A percentile compares a stretch with the other conserved stretches of the same genome.
phyloP scores from a whole-genome alignment of 30 jellyfish, hydroid and myxozoan genomes.

The Aurelia sp. region DNA sequence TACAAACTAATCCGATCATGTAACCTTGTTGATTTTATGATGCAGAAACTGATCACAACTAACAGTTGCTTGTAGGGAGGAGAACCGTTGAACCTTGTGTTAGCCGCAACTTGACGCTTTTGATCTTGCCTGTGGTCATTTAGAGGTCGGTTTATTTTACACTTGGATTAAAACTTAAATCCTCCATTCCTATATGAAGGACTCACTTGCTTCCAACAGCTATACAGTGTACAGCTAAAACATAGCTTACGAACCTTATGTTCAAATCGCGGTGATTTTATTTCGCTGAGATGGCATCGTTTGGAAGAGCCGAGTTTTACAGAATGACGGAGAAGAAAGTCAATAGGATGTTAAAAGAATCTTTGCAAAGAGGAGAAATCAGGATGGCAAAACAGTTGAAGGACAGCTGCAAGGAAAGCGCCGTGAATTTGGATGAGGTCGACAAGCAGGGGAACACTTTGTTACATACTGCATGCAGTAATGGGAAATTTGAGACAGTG shows the following conservation, averaged over 20 bases:
- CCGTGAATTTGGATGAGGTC: conserved; percentile 35
- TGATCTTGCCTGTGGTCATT: conserved; percentile 35
- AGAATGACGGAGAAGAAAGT: conserved; percentile 42
- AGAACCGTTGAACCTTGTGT: background rate
- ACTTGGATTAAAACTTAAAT: conserved; percentile 11
- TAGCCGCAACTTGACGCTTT: conserved; percentile 1
- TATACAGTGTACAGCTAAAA: background rate
- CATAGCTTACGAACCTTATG: background rate
- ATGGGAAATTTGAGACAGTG: conserved; percentile 55
- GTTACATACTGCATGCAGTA: conserved; percentile 53
- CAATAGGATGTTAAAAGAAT: conserved; percentile 14
- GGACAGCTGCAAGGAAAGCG: conserved; percentile 19
- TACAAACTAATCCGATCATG: background rate
- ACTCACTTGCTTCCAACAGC: conserved; percentile 15
- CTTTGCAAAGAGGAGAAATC: conserved; percentile 52
- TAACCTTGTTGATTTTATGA: background rate
- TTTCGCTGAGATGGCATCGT: background rate
- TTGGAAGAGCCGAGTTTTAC: conserved; percentile 58
- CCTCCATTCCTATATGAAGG: conserved; percentile 15
- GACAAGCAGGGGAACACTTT: conserved; percentile 48
- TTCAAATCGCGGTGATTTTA: background rate
- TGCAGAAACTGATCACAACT: background rate
- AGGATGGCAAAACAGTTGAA: conserved; percentile 46
- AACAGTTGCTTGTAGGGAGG: background rate
- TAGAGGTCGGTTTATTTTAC: conserved; percentile 21